Conservation (phyloP, 2,113 vertebrate genomes). For the Microcebus jonahi region DNA sequence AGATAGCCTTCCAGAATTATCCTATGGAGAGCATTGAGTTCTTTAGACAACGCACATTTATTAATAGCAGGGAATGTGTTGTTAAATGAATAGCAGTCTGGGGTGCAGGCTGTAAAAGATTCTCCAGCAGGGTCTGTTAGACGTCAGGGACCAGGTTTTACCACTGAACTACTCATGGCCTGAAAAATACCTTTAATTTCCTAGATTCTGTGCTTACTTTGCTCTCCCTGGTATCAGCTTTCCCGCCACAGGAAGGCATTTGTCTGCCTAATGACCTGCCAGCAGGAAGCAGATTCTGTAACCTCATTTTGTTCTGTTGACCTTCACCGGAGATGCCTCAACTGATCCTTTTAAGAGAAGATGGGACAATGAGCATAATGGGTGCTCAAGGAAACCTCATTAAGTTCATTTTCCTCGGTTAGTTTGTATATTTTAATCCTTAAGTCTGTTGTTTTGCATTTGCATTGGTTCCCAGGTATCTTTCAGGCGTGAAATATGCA, state of each 20-base stretch:
- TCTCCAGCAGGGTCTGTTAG: neutral
- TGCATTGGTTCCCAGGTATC: neutral
- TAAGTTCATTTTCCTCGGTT: neutral
- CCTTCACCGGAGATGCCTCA: neutral
- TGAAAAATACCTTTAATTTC: conserved; percentile 57
- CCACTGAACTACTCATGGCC: neutral
- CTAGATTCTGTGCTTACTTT: neutral
- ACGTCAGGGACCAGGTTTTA: neutral
- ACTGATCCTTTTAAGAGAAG: neutral
- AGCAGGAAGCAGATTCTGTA: conserved; percentile 30
- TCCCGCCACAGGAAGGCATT: conserved; percentile 55
- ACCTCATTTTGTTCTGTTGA: conserved; percentile 56
- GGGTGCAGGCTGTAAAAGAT: conserved; percentile 31
- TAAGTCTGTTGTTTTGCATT: neutral
- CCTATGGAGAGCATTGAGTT: neutral
- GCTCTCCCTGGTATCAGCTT: conserved; percentile 38
- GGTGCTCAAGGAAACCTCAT: neutral
- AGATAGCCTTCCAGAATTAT: conserved; percentile 30
- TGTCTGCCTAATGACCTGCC: conserved; percentile 50
- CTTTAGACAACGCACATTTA: neutral
- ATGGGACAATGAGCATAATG: neutral
- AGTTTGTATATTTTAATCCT: neutral
- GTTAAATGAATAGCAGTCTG: conserved; percentile 16
- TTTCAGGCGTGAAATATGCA: neutral
- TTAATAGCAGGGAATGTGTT: neutral